Evolutionary conservation across 1,140 invertebrate species (phyloP), one percentile per base, ranked within the genome.

Genomic region (Megathymus violae): DNA sequence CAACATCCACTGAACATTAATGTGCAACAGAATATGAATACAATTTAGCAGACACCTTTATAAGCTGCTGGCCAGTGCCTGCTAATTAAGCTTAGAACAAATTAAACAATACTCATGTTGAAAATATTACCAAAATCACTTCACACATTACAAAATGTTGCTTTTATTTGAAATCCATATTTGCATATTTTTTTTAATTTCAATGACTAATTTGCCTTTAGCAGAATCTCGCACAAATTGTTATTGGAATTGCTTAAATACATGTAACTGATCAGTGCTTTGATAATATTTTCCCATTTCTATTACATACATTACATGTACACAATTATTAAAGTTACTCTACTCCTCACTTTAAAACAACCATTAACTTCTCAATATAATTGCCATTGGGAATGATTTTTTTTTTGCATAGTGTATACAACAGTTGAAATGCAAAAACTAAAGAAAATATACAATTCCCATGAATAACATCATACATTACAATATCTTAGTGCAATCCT

Each of bases 1-100:
- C 67, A 70, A 70, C 63, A 59, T 56, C 47, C 44, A 50, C 47
- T 25, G 27, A 38, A 58, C 25, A 64, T 25, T 64, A 47, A 43
- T 60, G 47, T 65, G 63, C 48, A 65, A 65, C 40, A 46, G n/a
- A n/a, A n/a, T n/a, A n/a, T n/a, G 13, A 65, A 65, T 41, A 36
- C 38, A 15, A 43, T 31, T 7, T 31, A 31, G 19, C 19, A 2
- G 19, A 22, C 19, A 22, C 19, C 19, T 2, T 22, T 3, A 22
- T 22, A 3, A 22, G 5, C 5, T 22, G 19, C 19, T 3, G 19
- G 19, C 19, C 19, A 22, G 19, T 22, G 19, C 19, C 19, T 5
- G 19, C 19, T 2, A 22, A 22, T 22, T 22, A 54, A 54, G 51
- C 51, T 54, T 54, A 54, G 19, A 25, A 16, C 31, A 41, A 54